Conservation (phyloP, 2,797 vertebrate species). For the Vespertilio murinus region DNA sequence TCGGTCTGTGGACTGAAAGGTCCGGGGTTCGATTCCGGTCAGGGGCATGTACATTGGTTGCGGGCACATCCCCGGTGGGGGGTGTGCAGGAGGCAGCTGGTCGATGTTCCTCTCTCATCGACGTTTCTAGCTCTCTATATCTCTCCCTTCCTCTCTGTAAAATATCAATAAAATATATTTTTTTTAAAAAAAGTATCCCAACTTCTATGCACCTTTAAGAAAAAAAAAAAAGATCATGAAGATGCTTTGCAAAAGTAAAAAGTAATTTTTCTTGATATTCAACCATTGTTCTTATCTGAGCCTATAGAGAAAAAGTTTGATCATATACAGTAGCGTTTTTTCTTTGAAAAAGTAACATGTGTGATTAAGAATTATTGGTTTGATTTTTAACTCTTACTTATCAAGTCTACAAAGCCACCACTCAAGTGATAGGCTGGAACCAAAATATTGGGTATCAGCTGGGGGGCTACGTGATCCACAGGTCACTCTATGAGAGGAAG, state of each 20-base stretch:
- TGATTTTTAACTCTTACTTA: conserved; percentile 18
- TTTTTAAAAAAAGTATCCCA: background rate
- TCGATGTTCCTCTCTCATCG: too few relatives aligned
- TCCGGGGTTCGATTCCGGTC: too few relatives aligned
- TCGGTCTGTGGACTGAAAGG: too few relatives aligned
- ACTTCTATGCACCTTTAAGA: background rate
- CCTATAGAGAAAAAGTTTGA: background rate
- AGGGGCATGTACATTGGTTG: too few relatives aligned
- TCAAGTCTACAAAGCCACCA: background rate
- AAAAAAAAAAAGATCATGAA: background rate
- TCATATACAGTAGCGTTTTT: background rate
- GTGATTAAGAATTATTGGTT: background rate
- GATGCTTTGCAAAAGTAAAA: conserved; percentile 5
- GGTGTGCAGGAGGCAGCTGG: too few relatives aligned
- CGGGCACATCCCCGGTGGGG: too few relatives aligned
- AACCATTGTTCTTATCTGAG: conserved; percentile 1
- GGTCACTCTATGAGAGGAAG: background rate
- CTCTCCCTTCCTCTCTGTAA: too few relatives aligned
- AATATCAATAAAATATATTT: too few relatives aligned
- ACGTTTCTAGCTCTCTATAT: too few relatives aligned
- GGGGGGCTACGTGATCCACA: background rate
- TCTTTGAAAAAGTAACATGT: conserved; percentile 4
- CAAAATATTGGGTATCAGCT: background rate
- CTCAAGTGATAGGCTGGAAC: background rate
- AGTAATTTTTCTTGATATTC: background rate